Evolutionary conservation across 2,113 vertebrate genomes (phyloP).

Genomic region (Chaetura pelagica): DNA sequence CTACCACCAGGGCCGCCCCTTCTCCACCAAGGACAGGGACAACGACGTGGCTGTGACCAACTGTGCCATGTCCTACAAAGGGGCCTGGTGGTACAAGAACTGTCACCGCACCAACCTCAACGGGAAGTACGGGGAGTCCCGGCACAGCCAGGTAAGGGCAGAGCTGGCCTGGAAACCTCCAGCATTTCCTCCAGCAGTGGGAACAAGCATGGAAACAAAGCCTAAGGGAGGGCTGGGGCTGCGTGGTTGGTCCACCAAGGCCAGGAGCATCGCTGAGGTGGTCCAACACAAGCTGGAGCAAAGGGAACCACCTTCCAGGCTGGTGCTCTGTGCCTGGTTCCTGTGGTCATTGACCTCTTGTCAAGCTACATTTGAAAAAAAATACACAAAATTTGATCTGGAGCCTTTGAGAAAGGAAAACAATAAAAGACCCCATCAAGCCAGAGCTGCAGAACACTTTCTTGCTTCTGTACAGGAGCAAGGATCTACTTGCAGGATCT

Average conservation of each 20-base stretch:
- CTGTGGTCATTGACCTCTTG: not conserved
- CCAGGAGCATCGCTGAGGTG: not conserved
- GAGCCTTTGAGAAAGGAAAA: not conserved
- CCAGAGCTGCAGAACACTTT: not conserved
- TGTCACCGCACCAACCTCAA: slow-evolving; percentile 98
- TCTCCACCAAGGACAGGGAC: slow-evolving; percentile 97
- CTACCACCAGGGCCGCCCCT: slow-evolving; percentile 97
- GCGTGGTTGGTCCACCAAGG: fast-evolving
- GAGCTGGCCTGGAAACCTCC: not conserved
- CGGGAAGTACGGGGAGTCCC: slow-evolving; percentile 95
- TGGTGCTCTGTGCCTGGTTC: not conserved
- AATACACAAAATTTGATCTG: not conserved
- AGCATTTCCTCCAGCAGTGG: not conserved
- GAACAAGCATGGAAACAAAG: not conserved
- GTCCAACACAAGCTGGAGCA: not conserved
- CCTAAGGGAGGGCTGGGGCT: not conserved
- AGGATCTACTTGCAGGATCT: no score
- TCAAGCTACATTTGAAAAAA: not conserved
- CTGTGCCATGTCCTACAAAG: slow-evolving; percentile 98
- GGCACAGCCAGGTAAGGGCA: slow-evolving; percentile 92
- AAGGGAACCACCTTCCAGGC: not conserved
- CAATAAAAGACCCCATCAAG: not conserved
- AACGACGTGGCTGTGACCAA: slow-evolving; percentile 97
- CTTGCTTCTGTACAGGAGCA: no score
- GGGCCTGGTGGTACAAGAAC: slow-evolving; percentile 99